phyloP scores from a whole-genome alignment of 2,113 vertebrate species.

The Cariama cristata region DNA sequence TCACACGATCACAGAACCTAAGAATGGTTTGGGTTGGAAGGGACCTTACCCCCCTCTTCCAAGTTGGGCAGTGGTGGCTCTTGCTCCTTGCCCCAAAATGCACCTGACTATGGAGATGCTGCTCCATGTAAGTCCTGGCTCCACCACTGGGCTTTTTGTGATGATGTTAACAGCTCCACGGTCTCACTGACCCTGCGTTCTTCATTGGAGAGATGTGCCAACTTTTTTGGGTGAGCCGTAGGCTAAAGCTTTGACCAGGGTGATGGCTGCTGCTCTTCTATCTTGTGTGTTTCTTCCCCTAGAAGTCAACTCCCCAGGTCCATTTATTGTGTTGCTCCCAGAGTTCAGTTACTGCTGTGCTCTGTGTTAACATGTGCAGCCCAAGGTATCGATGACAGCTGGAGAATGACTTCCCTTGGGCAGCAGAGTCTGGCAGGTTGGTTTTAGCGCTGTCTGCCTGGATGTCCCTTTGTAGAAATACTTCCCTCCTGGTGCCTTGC shows the following conservation, averaged over 20 bases:
- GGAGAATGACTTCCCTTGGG: neutral
- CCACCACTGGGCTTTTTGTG: neutral
- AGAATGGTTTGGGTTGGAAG: too few relatives aligned
- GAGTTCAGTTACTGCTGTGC: neutral
- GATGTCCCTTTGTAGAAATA: neutral
- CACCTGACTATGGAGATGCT: neutral
- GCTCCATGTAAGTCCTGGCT: neutral
- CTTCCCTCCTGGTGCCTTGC: neutral
- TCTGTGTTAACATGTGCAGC: neutral
- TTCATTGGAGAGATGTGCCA: neutral
- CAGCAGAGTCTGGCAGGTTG: neutral
- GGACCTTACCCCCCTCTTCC: neutral
- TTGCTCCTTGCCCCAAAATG: neutral
- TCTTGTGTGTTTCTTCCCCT: neutral
- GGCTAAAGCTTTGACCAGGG: neutral
- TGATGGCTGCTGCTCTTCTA: neutral
- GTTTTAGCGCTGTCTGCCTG: neutral
- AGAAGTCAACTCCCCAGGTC: neutral
- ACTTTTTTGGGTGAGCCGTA: neutral
- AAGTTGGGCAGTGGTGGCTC: neutral
- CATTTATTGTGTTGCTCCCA: neutral
- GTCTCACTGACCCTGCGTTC: neutral
- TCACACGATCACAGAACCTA: too few relatives aligned
- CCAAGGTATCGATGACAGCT: neutral
- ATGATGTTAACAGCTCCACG: neutral